These are phyloP conservation scores for Hirtodrosophila cameraria DNA, from an alignment of 2,888 invertebrate genomes.

Conservation along the genomic window DNA sequence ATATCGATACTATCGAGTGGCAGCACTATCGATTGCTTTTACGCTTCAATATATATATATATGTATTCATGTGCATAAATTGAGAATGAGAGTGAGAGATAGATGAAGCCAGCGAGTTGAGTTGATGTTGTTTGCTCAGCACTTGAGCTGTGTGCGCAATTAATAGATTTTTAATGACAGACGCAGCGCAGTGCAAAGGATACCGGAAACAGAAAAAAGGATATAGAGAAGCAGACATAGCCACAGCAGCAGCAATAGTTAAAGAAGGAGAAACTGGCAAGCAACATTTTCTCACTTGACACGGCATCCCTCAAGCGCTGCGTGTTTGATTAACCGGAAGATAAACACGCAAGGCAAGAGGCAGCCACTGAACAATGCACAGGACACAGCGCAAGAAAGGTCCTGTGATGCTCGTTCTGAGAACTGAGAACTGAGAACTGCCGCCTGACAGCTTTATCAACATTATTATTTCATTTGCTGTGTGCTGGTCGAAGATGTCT, in stretches of 20 bases:
- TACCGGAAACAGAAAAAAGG: slow-evolving; percentile 4
- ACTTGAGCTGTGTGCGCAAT: slow-evolving; percentile 73
- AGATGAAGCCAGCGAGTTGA: slow-evolving; percentile 4
- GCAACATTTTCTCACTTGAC: slow-evolving; percentile 49
- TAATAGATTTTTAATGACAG: slow-evolving; percentile 81
- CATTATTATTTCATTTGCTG: slow-evolving; percentile 76
- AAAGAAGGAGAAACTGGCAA: neutral
- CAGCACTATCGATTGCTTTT: no score
- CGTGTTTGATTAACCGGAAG: slow-evolving; percentile 81
- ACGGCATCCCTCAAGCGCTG: slow-evolving; percentile 59
- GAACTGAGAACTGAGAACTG: no score
- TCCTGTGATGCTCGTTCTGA: no score
- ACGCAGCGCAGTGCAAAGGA: slow-evolving; percentile 31
- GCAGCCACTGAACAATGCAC: slow-evolving; percentile 33
- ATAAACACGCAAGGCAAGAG: slow-evolving; percentile 74
- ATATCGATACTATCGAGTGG: no score
- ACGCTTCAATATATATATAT: neutral
- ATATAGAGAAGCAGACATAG: neutral
- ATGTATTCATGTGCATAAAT: neutral
- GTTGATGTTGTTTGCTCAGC: slow-evolving; percentile 61
- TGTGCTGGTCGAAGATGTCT: slow-evolving; percentile 44
- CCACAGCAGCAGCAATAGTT: neutral
- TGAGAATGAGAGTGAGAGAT: neutral
- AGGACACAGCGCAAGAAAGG: neutral
- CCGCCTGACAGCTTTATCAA: slow-evolving; percentile 64